Percentiles rank a stretch among this genome's conserved stretches.
Conservation (phyloP, 2,888 invertebrate species). For the Philereme vetulata region DNA sequence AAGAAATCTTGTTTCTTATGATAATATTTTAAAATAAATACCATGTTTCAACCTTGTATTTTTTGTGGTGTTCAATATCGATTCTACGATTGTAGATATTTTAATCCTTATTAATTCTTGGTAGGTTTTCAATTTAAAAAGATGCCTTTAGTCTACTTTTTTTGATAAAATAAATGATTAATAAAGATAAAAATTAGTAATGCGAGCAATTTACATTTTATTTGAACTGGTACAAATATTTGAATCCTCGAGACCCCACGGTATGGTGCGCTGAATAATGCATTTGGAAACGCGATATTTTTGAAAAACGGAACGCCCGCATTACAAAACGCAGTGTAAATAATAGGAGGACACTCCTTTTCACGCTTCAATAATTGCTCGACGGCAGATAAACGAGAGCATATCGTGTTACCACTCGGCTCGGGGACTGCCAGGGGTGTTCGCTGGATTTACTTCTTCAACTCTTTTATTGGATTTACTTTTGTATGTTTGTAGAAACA, state of each 20-base stretch:
- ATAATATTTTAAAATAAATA: conserved; percentile 55
- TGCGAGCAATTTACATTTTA: not conserved
- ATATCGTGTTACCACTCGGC: conserved; percentile 67
- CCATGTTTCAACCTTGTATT: conserved; percentile 55
- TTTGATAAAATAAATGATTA: not conserved
- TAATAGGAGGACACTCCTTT: conserved; percentile 83
- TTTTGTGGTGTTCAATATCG: conserved; percentile 44
- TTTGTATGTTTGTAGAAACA: conserved; percentile 20
- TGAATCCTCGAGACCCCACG: conserved; percentile 28
- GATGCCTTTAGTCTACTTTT: not conserved
- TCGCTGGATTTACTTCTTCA: conserved; percentile 56
- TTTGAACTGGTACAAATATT: conserved; percentile 9
- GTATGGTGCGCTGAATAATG: conserved; percentile 32
- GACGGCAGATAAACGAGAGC: conserved; percentile 80
- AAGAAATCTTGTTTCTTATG: conserved; percentile 58
- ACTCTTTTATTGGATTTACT: conserved; percentile 63
- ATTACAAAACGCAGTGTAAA: conserved; percentile 80
- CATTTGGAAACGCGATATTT: conserved; percentile 79
- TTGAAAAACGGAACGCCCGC: conserved; percentile 77
- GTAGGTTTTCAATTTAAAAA: conserved; percentile 2
- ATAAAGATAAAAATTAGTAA: not conserved
- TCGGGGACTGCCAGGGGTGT: conserved; percentile 63
- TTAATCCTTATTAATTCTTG: conserved; percentile 23
- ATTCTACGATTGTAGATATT: conserved; percentile 36
- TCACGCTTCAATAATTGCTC: conserved; percentile 85